phyloP scores from a whole-genome alignment of 2,888 invertebrate genomes.

The Deroplatys truncata region DNA sequence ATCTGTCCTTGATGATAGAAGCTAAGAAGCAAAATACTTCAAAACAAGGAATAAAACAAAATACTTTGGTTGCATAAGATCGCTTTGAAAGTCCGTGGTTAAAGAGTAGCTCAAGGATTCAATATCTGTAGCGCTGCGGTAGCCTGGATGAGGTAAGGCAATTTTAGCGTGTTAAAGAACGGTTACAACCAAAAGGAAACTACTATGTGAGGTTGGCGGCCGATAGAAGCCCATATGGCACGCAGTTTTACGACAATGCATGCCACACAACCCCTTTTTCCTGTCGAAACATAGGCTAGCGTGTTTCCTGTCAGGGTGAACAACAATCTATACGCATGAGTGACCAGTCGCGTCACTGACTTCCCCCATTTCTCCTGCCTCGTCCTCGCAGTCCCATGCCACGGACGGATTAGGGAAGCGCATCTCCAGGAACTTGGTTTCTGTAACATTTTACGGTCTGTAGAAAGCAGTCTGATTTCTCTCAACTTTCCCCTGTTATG shows the following conservation, averaged over 20 bases:
- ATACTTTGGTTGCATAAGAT: too few species aligned
- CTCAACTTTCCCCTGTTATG: neutral
- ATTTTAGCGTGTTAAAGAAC: too few species aligned
- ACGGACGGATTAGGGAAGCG: neutral
- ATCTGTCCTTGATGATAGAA: too few species aligned
- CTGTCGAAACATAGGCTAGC: neutral
- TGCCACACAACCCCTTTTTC: neutral
- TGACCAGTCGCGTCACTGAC: neutral
- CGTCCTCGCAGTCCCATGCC: neutral
- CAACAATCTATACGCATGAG: neutral
- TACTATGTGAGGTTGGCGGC: neutral
- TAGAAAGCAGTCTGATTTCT: neutral
- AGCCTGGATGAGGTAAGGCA: too few species aligned
- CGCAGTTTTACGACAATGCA: neutral
- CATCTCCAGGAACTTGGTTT: neutral
- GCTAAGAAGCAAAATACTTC: too few species aligned
- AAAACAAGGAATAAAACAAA: too few species aligned
- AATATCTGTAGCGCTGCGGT: too few species aligned
- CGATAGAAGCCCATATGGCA: neutral
- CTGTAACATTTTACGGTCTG: neutral
- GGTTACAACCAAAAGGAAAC: neutral
- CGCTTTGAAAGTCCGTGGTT: too few species aligned
- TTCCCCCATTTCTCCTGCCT: neutral
- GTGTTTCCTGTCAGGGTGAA: conserved; percentile 3
- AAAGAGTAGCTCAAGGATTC: too few species aligned